These are phyloP conservation scores for Anastatus disparis DNA, from an alignment of 1,140 invertebrate species.

Conservation along the genomic window DNA sequence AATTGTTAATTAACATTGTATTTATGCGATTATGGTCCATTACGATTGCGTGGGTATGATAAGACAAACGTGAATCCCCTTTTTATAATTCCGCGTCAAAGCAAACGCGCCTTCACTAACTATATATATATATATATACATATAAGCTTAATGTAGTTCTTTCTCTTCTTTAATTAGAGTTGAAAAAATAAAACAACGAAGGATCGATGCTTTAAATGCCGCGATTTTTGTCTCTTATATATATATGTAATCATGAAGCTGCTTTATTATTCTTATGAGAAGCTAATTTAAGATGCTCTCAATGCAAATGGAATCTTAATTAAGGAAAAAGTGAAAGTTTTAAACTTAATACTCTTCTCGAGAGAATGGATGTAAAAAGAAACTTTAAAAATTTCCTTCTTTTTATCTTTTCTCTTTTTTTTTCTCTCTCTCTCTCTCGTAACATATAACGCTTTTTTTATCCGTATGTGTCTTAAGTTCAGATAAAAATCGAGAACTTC, in stretches of 20 bases:
- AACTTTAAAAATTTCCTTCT: not conserved
- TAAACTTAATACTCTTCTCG: not conserved
- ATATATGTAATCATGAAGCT: no score
- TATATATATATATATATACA: no score
- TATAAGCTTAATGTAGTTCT: not conserved
- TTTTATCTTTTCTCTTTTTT: not conserved
- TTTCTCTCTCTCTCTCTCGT: no score
- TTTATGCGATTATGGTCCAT: constrained; percentile 60
- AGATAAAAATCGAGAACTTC: constrained; percentile 27
- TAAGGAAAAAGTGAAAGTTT: not conserved
- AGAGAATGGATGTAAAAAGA: no score
- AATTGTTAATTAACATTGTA: constrained; percentile 63
- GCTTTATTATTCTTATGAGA: no score
- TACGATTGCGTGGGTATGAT: constrained; percentile 50
- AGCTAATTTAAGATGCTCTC: no score
- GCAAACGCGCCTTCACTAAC: no score
- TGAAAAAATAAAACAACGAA: no score
- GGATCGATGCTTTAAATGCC: not conserved
- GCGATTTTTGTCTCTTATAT: constrained; percentile 19
- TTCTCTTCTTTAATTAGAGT: constrained; percentile 34
- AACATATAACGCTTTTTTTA: no score
- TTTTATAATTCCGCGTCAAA: no score
- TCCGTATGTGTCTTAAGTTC: no score
- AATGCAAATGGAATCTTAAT: not conserved
- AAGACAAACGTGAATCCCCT: no score